Evolutionary conservation across 2,888 invertebrate species (phyloP), one percentile per base, ranked within the genome.

Genomic region (Yponomeuta plumbellus): DNA sequence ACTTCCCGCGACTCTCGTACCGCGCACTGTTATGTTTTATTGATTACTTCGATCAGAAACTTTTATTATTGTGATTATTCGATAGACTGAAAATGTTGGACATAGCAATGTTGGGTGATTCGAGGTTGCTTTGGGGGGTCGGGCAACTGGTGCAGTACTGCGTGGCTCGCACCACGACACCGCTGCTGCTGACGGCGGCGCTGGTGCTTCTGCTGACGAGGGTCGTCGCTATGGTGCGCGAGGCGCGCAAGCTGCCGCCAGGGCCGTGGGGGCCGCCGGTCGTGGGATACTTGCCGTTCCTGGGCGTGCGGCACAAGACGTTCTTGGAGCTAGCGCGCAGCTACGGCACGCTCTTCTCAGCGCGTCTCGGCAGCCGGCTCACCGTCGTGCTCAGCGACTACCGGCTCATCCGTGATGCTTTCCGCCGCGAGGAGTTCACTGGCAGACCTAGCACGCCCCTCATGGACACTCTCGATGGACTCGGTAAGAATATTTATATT

Each of bases 241-340:
- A 88, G 73, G 73, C 83, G 71, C 83, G 84, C 69, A 83, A 92
- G 71, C 86, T 97, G 72, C 97, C 97, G 0, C 97, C 97, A 0
- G 97, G 97, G 3, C 97, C 97, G 3, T 96, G 96, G 95, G 97
- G 97, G 2, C 88, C 96, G 5, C 97, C 97, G 22, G 90, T 97
- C 66, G 92, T 97, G 67, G 97, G 98, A 69, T 97, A 95, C 79
- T 87, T 97, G 71, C 95, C 96, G 3, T 97, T 96, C 84, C 92
- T 98, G 76, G 95, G 95, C 73, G 93, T 94, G 58, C 93, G 95
- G 64, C 97, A 97, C 85, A 93, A 96, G 66, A 94, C 95, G 67
- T 96, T 96, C 86, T 92, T 94, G 77, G 93, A 95, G 75, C 87
- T 98, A 75, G 94, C 96, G 59, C 92, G 94, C 70, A 94, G 93